A percentile compares a stretch with the other conserved stretches of the same genome.
Evolutionary conservation across 2,113 vertebrate species (phyloP).

Genomic region (Urocynchramus pylzowi): DNA sequence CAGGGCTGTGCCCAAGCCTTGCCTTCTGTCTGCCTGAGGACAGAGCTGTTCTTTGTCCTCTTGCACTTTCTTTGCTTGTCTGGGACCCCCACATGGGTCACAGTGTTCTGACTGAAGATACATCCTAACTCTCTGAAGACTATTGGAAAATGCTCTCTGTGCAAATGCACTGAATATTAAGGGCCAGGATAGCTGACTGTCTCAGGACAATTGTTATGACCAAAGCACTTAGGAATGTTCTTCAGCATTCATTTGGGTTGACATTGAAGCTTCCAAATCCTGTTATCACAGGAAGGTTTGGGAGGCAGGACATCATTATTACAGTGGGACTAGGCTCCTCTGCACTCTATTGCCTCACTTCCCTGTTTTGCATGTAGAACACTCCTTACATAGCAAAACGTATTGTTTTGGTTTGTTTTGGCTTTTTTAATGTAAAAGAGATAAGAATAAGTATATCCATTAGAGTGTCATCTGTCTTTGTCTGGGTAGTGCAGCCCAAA

Average conservation of each 20-base stretch:
- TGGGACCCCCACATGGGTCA: neutral
- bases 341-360: neutral
- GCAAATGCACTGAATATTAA: rapidly evolving
- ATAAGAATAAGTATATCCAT: neutral
- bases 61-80: neutral
- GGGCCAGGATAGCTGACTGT: neutral
- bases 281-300: neutral
- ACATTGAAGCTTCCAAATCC: neutral
- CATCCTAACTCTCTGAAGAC: neutral
- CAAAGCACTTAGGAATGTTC: neutral
- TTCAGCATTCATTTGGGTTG: neutral
- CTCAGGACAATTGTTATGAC: rapidly evolving
- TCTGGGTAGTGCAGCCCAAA: neutral
- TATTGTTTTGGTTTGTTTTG: neutral
- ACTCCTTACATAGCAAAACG: rapidly evolving
- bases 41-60: neutral
- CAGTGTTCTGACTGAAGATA: neutral
- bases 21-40: neutral
- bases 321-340: neutral
- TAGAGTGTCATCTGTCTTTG: neutral
- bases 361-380: neutral
- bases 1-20: neutral
- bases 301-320: neutral
- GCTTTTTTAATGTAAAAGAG: neutral
- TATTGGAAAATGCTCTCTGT: neutral